phyloP scores from a whole-genome alignment of 2,888 invertebrate genomes.

The Macaria liturata region DNA sequence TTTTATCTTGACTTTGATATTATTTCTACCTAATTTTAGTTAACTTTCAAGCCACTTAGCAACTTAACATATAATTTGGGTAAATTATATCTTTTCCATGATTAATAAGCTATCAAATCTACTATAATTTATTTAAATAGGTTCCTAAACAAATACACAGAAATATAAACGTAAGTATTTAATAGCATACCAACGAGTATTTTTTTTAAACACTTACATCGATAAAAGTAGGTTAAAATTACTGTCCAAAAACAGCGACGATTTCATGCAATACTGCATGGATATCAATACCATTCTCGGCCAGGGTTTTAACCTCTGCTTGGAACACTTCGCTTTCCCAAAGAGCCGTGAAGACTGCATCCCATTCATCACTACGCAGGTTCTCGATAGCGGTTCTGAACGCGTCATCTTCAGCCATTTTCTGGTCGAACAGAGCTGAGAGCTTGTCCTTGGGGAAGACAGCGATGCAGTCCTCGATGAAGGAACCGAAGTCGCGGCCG shows the following conservation, averaged over 20 bases:
- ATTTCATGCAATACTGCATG: conserved; percentile 46
- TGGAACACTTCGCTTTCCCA: conserved; percentile 58
- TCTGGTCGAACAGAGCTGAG: conserved; percentile 59
- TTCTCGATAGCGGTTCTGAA: conserved; percentile 62
- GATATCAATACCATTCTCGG: conserved; percentile 57
- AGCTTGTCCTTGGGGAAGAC: conserved; percentile 58
- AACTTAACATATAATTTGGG: too few species aligned
- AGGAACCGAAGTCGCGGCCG: conserved; percentile 52
- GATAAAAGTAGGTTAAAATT: conserved; percentile 12
- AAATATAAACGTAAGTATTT: too few species aligned
- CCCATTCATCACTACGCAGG: conserved; percentile 61
- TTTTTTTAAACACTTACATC: too few species aligned
- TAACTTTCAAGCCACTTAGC: too few species aligned
- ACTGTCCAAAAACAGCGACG: conserved; percentile 60
- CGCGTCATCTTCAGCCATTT: conserved; percentile 56
- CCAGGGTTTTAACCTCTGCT: conserved; percentile 50
- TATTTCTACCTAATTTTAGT: too few species aligned
- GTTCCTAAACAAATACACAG: too few species aligned
- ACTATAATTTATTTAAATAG: too few species aligned
- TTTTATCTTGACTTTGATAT: too few species aligned
- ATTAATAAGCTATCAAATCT: too few species aligned
- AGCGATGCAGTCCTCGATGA: conserved; percentile 50
- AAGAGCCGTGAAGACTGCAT: conserved; percentile 48
- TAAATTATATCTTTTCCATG: too few species aligned
- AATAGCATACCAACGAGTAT: too few species aligned